phyloP scores from a whole-genome alignment of 1,140 invertebrate species.

The Episyrphus balteatus region DNA sequence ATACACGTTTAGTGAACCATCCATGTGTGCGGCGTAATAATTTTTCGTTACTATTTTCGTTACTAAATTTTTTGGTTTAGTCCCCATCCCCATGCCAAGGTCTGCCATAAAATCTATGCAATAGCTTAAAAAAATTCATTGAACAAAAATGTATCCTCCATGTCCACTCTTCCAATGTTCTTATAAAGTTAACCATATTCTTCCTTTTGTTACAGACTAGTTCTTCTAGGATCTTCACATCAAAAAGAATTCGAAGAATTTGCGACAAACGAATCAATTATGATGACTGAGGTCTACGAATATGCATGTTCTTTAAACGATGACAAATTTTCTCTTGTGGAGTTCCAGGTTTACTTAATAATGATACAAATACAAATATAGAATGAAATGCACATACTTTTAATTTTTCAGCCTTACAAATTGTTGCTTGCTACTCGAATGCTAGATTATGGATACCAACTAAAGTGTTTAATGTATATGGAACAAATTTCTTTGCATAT shows the following conservation, averaged over 20 bases:
- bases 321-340: slow-evolving; percentile 56
- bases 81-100: too few relatives aligned
- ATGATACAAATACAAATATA: slow-evolving; percentile 1
- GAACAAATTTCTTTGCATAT: slow-evolving; percentile 65
- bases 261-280: slow-evolving; percentile 71
- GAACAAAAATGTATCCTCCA: too few relatives aligned
- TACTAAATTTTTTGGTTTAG: too few relatives aligned
- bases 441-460: slow-evolving; percentile 62
- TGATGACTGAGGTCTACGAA: slow-evolving; percentile 91
- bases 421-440: slow-evolving; percentile 61
- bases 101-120: too few relatives aligned
- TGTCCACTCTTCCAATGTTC: neutral
- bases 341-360: slow-evolving; percentile 50
- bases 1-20: too few relatives aligned
- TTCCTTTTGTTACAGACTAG: slow-evolving; percentile 48
- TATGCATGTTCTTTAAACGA: slow-evolving; percentile 76
- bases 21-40: too few relatives aligned
- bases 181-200: neutral
- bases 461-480: slow-evolving; percentile 69
- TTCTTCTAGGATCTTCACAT: slow-evolving; percentile 65
- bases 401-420: slow-evolving; percentile 55
- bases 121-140: too few relatives aligned
- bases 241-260: slow-evolving; percentile 54
- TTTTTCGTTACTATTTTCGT: too few relatives aligned
- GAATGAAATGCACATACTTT: slow-evolving; percentile 15